phyloP scores from a whole-genome alignment of 2,888 invertebrate genomes.

The Drosophila anceps region DNA sequence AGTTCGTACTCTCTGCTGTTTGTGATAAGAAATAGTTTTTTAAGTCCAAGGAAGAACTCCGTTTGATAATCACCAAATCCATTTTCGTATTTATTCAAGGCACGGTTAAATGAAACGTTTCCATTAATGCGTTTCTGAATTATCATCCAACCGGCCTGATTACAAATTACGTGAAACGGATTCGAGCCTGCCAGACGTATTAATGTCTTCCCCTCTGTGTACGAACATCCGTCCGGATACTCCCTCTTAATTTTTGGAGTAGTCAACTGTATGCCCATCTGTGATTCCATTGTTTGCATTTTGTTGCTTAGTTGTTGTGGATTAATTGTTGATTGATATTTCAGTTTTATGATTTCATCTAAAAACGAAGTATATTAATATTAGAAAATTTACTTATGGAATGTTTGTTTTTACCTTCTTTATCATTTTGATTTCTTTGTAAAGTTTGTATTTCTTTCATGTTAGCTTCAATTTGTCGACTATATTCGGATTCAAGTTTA shows the following conservation, averaged over 20 bases:
- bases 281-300: not conserved
- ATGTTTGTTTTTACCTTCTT: not conserved
- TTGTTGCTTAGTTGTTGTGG: not conserved
- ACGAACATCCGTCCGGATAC: not conserved
- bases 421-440: not conserved
- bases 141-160: not conserved
- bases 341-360: too few species aligned
- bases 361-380: too few species aligned
- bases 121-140: not conserved
- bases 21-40: slow-evolving; percentile 17
- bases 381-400: too few species aligned
- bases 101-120: not conserved
- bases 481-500: not conserved
- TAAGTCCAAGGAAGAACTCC: slow-evolving; percentile 30
- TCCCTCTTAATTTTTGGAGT: not conserved
- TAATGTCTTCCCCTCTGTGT: not conserved
- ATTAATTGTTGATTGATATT: not conserved
- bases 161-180: not conserved
- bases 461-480: not conserved
- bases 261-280: not conserved
- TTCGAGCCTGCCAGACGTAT: not conserved
- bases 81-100: not conserved
- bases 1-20: not conserved
- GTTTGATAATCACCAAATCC: slow-evolving; percentile 1
- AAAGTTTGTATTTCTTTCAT: not conserved